Percentiles rank a stretch among this genome's conserved stretches.
These are phyloP conservation scores for Eupelmus urozonus DNA, from an alignment of 2,888 invertebrate genomes.

Conservation along the genomic window DNA sequence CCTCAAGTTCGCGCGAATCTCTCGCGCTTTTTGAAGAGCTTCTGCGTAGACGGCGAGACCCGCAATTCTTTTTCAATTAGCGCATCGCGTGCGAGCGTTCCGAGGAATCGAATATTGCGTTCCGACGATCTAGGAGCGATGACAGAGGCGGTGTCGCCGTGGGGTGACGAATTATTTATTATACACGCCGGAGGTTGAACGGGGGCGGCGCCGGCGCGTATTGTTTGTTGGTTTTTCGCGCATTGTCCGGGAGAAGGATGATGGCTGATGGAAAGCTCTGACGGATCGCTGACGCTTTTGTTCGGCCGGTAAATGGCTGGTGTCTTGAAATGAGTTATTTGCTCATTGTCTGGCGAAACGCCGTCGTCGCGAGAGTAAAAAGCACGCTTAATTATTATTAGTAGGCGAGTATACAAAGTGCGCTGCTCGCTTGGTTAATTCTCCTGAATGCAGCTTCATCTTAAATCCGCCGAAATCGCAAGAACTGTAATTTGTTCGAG, in stretches of 20 bases:
- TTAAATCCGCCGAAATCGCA: no score
- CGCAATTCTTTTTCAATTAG: conserved; percentile 43
- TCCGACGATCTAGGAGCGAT: conserved; percentile 18
- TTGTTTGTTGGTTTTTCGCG: neutral
- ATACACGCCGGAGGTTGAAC: neutral
- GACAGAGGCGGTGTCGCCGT: neutral
- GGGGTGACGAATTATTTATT: conserved; percentile 13
- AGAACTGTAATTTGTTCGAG: no score
- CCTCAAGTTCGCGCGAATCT: neutral
- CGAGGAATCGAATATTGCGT: conserved; percentile 14
- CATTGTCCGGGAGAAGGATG: neutral
- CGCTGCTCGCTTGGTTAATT: no score
- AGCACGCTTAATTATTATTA: no score
- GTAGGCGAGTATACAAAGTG: no score
- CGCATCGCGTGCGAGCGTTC: conserved; percentile 1
- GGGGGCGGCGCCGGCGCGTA: neutral
- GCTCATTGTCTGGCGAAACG: conserved; percentile 11
- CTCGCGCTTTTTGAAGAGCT: neutral
- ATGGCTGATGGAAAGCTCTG: conserved; percentile 19
- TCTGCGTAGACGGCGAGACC: neutral
- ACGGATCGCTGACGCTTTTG: conserved; percentile 11
- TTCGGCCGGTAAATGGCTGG: neutral
- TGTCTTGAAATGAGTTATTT: conserved; percentile 6
- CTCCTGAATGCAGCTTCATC: no score
- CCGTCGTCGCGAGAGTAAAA: no score